Conservation (phyloP, 2,888 invertebrate genomes). For the Pseudococcus jackbeardsleyi region DNA sequence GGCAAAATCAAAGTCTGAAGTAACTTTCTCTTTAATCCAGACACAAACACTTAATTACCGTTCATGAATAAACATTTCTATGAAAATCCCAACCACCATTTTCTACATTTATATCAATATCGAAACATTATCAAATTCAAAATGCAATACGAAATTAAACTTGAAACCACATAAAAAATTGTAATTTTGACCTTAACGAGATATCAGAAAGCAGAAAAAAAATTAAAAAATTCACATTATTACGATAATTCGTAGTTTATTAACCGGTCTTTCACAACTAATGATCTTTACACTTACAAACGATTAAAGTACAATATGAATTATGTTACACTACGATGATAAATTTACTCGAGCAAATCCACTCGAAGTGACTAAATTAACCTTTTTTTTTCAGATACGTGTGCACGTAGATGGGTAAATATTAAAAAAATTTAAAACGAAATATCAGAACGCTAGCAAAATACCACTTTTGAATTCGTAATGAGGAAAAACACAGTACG, state of each 20-base stretch:
- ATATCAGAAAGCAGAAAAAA: background rate
- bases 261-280: background rate
- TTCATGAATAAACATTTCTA: background rate
- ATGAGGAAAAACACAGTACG: slow-evolving; percentile 39
- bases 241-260: background rate
- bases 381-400: background rate
- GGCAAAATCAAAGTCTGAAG: too few species aligned
- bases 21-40: background rate
- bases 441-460: slow-evolving; percentile 20
- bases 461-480: slow-evolving; percentile 15
- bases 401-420: background rate
- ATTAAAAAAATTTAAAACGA: slow-evolving; percentile 15
- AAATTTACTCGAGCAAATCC: slow-evolving; percentile 40
- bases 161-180: background rate
- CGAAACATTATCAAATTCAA: background rate
- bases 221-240: slow-evolving; percentile 15
- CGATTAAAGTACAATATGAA: slow-evolving; percentile 42
- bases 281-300: slow-evolving; percentile 6
- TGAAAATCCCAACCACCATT: background rate
- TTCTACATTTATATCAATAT: background rate
- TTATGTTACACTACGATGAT: slow-evolving; percentile 28
- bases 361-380: slow-evolving; percentile 1
- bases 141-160: background rate
- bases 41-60: background rate
- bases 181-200: slow-evolving; percentile 27